phyloP scores from a whole-genome alignment of 2,797 vertebrate species.

The Parotocinclus haroldoi region DNA sequence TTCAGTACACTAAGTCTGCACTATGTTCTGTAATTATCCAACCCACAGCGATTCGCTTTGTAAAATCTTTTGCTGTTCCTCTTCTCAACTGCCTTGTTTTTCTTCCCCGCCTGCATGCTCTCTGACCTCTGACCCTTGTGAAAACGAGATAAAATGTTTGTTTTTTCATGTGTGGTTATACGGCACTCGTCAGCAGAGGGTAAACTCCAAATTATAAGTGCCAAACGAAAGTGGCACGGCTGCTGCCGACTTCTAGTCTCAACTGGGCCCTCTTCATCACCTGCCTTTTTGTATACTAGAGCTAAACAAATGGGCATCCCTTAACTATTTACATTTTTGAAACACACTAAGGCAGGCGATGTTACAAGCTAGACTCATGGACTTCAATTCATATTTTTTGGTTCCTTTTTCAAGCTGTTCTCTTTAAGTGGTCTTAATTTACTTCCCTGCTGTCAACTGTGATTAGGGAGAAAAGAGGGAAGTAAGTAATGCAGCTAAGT shows the following conservation, averaged over 20 bases:
- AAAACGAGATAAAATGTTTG: slow-evolving; percentile 50
- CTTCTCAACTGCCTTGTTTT: slow-evolving; percentile 20
- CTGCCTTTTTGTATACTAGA: slow-evolving; percentile 22
- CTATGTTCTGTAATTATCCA: slow-evolving; percentile 37
- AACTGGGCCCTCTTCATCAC: slow-evolving; percentile 35
- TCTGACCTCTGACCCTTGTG: slow-evolving; percentile 40
- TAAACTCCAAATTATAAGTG: slow-evolving; percentile 46
- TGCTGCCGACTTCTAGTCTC: slow-evolving; percentile 43
- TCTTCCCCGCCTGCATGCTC: slow-evolving; percentile 17
- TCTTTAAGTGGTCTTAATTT: slow-evolving; percentile 45
- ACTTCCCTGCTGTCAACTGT: slow-evolving; percentile 32
- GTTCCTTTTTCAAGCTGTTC: slow-evolving; percentile 16
- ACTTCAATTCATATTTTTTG: slow-evolving; percentile 30
- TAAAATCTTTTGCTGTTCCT: slow-evolving; percentile 11
- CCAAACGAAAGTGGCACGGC: slow-evolving; percentile 25
- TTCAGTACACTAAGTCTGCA: slow-evolving; percentile 18
- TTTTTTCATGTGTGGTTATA: slow-evolving; percentile 44
- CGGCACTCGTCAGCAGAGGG: slow-evolving; percentile 18
- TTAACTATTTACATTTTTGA: slow-evolving; percentile 70
- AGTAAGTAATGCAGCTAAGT: slow-evolving; percentile 33
- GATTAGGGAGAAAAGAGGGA: slow-evolving; percentile 40
- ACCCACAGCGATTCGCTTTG: slow-evolving; percentile 22
- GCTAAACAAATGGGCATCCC: slow-evolving; percentile 27
- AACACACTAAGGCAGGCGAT: slow-evolving; percentile 59
- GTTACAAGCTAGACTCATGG: slow-evolving; percentile 61